These are phyloP conservation scores for Grammomys dolichurus DNA, from an alignment of 2,113 vertebrate genomes.

Conservation along the genomic window DNA sequence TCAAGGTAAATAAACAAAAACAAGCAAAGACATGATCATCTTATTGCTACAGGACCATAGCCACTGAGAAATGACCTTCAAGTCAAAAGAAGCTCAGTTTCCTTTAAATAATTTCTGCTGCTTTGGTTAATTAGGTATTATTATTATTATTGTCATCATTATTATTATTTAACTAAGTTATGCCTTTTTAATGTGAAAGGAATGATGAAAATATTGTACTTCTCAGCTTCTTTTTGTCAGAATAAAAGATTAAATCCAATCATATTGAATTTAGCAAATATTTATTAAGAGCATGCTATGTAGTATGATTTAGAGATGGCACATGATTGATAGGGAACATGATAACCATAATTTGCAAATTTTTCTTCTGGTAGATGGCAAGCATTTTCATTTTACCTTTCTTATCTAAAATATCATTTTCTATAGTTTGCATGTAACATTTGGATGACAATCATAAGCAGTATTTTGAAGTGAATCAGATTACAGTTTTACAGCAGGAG, in stretches of 20 bases:
- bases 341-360: background rate
- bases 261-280: conserved; percentile 1
- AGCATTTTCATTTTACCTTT: background rate
- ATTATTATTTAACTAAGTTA: background rate
- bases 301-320: background rate
- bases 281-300: background rate
- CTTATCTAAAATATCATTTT: background rate
- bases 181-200: background rate
- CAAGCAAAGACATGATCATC: background rate
- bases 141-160: background rate
- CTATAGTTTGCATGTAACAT: background rate
- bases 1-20: background rate
- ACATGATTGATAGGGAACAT: background rate
- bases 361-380: background rate
- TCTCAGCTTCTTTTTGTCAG: background rate
- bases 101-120: background rate
- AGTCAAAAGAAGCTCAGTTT: background rate
- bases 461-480: background rate
- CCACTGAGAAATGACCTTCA: background rate
- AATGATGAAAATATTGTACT: background rate
- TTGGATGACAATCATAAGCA: background rate
- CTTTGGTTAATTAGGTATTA: background rate
- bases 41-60: background rate
- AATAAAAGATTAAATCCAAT: conserved; percentile 30
- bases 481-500: background rate